Evolutionary conservation across 2,797 vertebrate genomes (phyloP).

Genomic region (Hylomyscus alleni): DNA sequence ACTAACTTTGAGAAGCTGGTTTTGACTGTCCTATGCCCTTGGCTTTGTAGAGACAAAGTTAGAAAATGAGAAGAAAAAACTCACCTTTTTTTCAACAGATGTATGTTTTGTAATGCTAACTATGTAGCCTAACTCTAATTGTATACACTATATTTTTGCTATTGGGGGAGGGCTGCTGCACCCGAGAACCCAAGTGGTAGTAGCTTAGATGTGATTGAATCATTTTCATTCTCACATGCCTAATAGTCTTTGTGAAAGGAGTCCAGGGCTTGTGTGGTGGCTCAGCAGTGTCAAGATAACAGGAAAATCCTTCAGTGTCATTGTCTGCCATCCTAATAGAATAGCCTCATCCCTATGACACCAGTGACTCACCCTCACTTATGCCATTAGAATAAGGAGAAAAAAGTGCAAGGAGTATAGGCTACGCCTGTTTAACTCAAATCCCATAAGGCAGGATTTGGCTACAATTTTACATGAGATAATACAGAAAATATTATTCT

Average conservation of each 20-base stretch:
- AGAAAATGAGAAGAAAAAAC: background rate
- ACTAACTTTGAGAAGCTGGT: background rate
- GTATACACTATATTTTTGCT: background rate
- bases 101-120: background rate
- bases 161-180: background rate
- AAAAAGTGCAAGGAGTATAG: accelerated
- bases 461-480: background rate
- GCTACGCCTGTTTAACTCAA: background rate
- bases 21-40: background rate
- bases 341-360: accelerated
- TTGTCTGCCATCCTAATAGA: background rate
- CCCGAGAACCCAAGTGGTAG: background rate
- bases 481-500: background rate
- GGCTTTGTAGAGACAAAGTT: background rate
- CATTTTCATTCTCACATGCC: background rate
- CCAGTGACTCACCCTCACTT: too few species aligned
- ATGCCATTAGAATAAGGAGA: background rate
- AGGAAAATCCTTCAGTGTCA: accelerated
- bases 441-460: background rate
- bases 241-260: background rate
- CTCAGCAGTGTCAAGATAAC: accelerated
- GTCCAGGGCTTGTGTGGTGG: accelerated
- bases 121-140: background rate
- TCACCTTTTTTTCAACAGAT: background rate
- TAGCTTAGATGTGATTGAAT: background rate